Evolutionary conservation across 2,797 vertebrate genomes (phyloP).

Genomic region (Cossypha niveicapilla): DNA sequence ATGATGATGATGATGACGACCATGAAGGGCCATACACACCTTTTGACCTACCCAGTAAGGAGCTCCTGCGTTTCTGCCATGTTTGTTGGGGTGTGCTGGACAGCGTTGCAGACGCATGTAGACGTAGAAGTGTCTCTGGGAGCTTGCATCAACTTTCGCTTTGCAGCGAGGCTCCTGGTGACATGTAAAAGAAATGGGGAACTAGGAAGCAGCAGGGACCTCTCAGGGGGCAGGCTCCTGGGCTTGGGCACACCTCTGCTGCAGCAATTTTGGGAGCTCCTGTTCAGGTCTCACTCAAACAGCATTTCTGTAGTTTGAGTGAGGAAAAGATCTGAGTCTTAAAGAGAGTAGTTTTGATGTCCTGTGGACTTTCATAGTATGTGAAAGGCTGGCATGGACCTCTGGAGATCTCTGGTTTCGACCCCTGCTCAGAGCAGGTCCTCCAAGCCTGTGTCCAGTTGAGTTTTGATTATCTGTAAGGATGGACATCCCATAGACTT

Average conservation of each 20-base stretch:
- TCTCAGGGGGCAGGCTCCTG: background rate
- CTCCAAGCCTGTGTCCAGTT: background rate
- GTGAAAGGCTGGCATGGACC: background rate
- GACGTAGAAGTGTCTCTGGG: background rate
- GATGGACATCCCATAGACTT: background rate
- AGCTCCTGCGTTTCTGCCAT: background rate
- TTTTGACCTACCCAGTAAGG: conserved; percentile 86
- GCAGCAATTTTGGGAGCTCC: background rate
- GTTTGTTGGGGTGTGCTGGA: background rate
- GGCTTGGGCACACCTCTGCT: background rate
- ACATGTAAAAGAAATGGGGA: background rate
- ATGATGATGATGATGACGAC: conserved; percentile 81
- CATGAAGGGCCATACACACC: conserved; percentile 87
- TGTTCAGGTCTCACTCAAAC: background rate
- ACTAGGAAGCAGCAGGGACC: background rate
- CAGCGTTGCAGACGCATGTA: rapidly evolving
- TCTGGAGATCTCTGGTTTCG: background rate
- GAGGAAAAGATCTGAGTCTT: background rate
- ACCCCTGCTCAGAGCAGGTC: background rate
- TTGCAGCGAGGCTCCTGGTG: background rate
- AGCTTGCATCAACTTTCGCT: background rate
- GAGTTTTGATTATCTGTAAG: background rate
- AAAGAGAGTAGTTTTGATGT: background rate
- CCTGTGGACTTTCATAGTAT: background rate
- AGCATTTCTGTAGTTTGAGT: background rate